These are phyloP conservation scores for Dexiosoma caninum DNA, from an alignment of 2,888 invertebrate species.

Conservation along the genomic window DNA sequence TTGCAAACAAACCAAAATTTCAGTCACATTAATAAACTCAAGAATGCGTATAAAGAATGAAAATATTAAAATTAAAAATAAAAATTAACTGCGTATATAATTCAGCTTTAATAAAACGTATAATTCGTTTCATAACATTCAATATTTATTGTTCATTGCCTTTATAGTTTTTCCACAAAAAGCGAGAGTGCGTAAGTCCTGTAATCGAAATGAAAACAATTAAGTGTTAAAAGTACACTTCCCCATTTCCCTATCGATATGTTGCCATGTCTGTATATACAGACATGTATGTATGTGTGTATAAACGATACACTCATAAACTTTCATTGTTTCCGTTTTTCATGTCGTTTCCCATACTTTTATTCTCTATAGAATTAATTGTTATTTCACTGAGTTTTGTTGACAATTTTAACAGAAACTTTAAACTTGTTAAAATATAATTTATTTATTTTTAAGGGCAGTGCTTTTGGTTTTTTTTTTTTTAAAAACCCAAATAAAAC, in stretches of 20 bases:
- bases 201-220: slow-evolving; percentile 40
- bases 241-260: slow-evolving; percentile 36
- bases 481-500: slow-evolving; percentile 3
- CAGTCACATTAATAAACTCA: not conserved
- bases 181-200: not conserved
- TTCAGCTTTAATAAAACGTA: slow-evolving; percentile 33
- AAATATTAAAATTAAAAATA: not conserved
- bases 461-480: not conserved
- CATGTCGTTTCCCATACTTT: not conserved
- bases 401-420: slow-evolving; percentile 20
- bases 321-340: not conserved
- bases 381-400: slow-evolving; percentile 1
- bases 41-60: not conserved
- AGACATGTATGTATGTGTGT: no score
- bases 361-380: not conserved
- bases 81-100: not conserved
- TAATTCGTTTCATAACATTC: slow-evolving; percentile 40
- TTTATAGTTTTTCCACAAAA: not conserved
- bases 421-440: slow-evolving; percentile 45
- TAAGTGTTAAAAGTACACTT: slow-evolving; percentile 51
- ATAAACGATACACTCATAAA: not conserved
- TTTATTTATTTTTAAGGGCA: slow-evolving; percentile 6
- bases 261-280: no score
- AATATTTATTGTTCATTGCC: slow-evolving; percentile 10
- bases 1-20: slow-evolving; percentile 2